Evolutionary conservation across 2,888 invertebrate species (phyloP).

Genomic region (Gari tellinella): DNA sequence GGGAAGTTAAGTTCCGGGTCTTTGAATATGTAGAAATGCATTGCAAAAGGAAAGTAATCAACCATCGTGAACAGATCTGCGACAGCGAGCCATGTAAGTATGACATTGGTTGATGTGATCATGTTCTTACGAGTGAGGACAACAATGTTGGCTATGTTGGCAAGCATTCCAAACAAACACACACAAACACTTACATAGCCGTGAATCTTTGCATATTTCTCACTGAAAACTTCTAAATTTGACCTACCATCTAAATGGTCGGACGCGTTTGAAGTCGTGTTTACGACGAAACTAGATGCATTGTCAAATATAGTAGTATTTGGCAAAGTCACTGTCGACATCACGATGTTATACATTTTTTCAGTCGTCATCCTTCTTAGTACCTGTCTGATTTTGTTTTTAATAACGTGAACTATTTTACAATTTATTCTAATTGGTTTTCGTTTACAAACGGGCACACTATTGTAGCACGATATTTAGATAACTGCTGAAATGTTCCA

Average conservation of each 20-base stretch:
- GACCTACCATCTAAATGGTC: neutral
- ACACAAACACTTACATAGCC: conserved; percentile 94
- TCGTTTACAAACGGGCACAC: too few species aligned
- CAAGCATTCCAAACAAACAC: conserved; percentile 95
- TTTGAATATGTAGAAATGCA: conserved; percentile 87
- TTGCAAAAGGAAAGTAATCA: conserved; percentile 95
- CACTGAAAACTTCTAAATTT: conserved; percentile 67
- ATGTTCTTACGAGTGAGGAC: conserved; percentile 96
- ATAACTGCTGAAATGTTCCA: too few species aligned
- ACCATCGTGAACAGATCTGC: conserved; percentile 95
- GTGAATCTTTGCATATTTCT: conserved; percentile 86
- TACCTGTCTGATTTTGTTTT: too few species aligned
- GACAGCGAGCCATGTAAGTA: conserved; percentile 92
- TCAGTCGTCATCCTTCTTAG: too few species aligned
- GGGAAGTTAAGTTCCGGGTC: conserved; percentile 69
- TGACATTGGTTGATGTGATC: conserved; percentile 95
- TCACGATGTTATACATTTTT: too few species aligned
- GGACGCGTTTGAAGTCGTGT: too few species aligned
- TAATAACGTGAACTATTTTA: too few species aligned
- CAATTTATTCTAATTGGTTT: too few species aligned
- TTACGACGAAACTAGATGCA: too few species aligned
- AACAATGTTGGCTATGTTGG: conserved; percentile 95
- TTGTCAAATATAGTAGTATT: too few species aligned
- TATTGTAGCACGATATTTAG: too few species aligned
- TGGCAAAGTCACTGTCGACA: too few species aligned